Base-by-base conservation (phyloP, 1,140 invertebrate genomes). In the Fopius arisanus region DNA sequence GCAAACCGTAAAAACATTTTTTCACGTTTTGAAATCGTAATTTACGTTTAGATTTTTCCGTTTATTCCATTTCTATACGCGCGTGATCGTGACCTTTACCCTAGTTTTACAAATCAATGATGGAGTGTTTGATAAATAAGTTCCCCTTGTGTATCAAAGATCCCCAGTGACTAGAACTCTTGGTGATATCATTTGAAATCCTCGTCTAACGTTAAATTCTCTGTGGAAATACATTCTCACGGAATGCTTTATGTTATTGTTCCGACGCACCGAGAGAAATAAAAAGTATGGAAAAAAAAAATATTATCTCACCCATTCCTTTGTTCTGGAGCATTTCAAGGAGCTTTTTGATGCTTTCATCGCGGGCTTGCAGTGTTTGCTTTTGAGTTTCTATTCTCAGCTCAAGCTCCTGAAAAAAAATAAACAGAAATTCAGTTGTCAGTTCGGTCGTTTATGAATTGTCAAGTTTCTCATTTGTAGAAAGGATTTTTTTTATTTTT, bases 271-370 rank as follows among this genome's bases (percentile, higher is more conserved):
- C n/a, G 14, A 48, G 43, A 48, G 16, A 48, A 48, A 2, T 16
- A 48, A 48, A 16, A 48, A 16, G 16, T 48, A 48, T 48, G 43
- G n/a, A 48, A 48, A 48, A 48, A 19, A 48, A 21, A 59, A 1
- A 33, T 37, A 70, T 78, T 68, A 77, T 91, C 95, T 93, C 89
- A 96, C 96, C 96, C 91, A 97, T 95, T 86, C 96, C 97, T 90
- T 98, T 98, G 85, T 94, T 97, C 87, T 99, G 97, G 62, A 99
- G 91, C 96, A 99, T 98, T 91, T 99, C 97, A 80, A 99, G 91
- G 78, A 99, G 91, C 89, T 98, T 99, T 90, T 98, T 99, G 81
- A 99, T 98, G 87, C 96, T 98, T 83, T 98, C 97, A 89, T 99
- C 97, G 77, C 97, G 91, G 40, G 97, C 96, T 82, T 94, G 93